Conservation (phyloP, 1,140 invertebrate species). For the Odontomachus brunneus region DNA sequence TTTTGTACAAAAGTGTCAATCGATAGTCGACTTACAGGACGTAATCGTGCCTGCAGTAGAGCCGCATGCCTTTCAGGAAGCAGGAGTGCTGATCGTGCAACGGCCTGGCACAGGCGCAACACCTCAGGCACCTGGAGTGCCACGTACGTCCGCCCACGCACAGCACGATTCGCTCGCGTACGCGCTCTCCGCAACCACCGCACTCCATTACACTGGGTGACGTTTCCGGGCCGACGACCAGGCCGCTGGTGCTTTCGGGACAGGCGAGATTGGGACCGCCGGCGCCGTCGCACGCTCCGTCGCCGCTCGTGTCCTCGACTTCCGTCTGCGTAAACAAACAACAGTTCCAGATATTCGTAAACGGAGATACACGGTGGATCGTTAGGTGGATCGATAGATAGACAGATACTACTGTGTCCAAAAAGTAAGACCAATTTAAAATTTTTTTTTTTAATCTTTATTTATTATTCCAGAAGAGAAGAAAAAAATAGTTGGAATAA, state of each 20-base stretch:
- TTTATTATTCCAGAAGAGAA: no score
- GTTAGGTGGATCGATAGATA: not conserved
- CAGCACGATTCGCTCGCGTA: slow-evolving; percentile 82
- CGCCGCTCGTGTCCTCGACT: slow-evolving; percentile 78
- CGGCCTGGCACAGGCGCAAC: slow-evolving; percentile 81
- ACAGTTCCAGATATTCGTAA: slow-evolving; percentile 10
- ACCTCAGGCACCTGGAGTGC: slow-evolving; percentile 84
- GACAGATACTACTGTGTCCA: no score
- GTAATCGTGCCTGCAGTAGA: slow-evolving; percentile 84
- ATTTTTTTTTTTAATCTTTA: no score
- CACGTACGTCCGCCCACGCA: slow-evolving; percentile 84
- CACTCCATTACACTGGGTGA: slow-evolving; percentile 81
- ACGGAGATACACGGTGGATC: not conserved
- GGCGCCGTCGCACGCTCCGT: slow-evolving; percentile 74
- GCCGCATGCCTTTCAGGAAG: slow-evolving; percentile 82
- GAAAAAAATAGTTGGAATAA: no score
- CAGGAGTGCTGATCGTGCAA: slow-evolving; percentile 84
- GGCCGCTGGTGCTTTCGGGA: slow-evolving; percentile 58
- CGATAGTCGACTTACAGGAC: slow-evolving; percentile 79
- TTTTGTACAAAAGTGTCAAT: no score
- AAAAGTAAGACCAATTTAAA: no score
- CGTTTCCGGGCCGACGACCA: slow-evolving; percentile 73
- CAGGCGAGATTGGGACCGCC: slow-evolving; percentile 66
- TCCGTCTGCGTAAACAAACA: slow-evolving; percentile 74
- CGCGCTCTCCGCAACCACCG: slow-evolving; percentile 83